phyloP scores from a whole-genome alignment of 37 sponge, comb jelly and placozoan species.

The Oopsacas minuta region DNA sequence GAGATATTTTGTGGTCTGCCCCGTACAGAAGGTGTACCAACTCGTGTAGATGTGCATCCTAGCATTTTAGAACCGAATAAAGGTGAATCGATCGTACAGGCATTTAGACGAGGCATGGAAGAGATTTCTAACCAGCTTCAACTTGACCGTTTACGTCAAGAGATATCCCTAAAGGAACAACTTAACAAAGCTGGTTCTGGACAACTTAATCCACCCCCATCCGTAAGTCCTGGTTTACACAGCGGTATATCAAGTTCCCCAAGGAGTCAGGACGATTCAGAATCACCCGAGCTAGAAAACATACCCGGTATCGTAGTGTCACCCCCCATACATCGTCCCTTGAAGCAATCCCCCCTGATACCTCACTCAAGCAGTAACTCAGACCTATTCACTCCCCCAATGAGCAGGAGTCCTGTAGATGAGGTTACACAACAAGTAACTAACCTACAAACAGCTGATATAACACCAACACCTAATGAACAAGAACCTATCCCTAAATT shows the following conservation, averaged over 20 bases:
- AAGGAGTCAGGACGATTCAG: background rate
- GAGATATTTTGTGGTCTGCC: conserved; percentile 15
- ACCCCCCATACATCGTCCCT: conserved; percentile 4
- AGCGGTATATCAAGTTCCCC: conserved; percentile 6
- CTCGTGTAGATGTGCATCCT: conserved; percentile 32
- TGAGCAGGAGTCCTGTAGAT: background rate
- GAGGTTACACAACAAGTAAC: background rate
- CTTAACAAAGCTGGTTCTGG: conserved; percentile 19
- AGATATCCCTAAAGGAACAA: conserved; percentile 90
- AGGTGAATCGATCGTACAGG: conserved; percentile 84
- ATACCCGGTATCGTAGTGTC: conserved; percentile 6
- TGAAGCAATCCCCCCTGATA: background rate
- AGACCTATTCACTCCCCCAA: background rate
- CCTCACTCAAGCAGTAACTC: background rate
- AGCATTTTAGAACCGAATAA: conserved; percentile 73
- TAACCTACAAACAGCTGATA: too few species aligned
- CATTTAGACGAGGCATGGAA: conserved; percentile 74
- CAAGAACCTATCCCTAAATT: background rate
- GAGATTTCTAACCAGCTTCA: conserved; percentile 64
- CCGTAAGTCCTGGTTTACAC: conserved; percentile 4
- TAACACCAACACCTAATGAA: background rate
- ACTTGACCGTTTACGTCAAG: conserved; percentile 88
- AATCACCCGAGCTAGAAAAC: background rate
- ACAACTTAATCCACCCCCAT: background rate
- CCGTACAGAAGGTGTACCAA: background rate